A percentile compares a stretch with the other conserved stretches of the same genome.
Evolutionary conservation across 2,888 invertebrate genomes (phyloP).

Genomic region (Yponomeuta cagnagella): DNA sequence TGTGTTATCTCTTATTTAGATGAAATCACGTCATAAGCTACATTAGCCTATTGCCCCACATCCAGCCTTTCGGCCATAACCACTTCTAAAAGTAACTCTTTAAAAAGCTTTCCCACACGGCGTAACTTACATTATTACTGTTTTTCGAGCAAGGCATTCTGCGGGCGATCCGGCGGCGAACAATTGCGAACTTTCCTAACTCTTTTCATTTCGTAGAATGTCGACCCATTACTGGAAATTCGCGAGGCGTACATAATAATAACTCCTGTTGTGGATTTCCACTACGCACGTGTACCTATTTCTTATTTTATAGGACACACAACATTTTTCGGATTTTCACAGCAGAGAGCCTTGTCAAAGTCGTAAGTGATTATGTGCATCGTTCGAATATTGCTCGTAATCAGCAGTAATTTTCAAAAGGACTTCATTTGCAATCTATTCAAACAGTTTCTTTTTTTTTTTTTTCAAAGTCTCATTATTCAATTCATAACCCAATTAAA

Average conservation of each 20-base stretch:
- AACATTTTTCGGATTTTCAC: neutral
- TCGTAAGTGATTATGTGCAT: no score
- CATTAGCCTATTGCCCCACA: no score
- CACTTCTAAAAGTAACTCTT: neutral
- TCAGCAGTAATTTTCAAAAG: no score
- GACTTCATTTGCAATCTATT: no score
- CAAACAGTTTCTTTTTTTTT: no score
- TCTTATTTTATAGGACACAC: neutral
- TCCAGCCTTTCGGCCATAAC: no score
- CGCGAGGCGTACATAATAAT: neutral
- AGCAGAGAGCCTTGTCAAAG: neutral
- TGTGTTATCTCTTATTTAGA: no score
- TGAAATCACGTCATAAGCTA: no score
- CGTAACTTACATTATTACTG: neutral
- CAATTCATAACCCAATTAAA: no score
- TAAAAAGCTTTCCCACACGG: neutral
- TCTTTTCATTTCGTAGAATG: conserved; percentile 4
- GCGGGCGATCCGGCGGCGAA: neutral
- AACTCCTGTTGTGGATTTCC: neutral
- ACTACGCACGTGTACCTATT: neutral
- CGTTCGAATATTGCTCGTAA: no score
- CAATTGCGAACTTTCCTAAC: neutral
- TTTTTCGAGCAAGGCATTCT: neutral
- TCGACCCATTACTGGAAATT: neutral
- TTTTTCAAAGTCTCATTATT: no score